Evolutionary conservation across 2,888 invertebrate genomes (phyloP).

Genomic region (Allolobophora icterica): DNA sequence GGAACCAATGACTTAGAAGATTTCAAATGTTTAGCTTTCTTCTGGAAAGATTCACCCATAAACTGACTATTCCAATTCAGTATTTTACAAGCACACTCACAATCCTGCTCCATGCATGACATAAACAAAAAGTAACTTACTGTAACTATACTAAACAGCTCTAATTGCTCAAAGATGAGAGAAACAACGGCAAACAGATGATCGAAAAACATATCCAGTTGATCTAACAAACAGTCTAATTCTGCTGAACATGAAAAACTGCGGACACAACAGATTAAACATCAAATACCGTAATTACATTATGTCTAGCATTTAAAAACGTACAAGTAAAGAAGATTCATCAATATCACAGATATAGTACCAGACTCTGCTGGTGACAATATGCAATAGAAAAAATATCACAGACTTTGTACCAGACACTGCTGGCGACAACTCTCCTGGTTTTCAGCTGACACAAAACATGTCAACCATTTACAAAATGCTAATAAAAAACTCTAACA

Average conservation of each 20-base stretch:
- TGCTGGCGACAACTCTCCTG: slow-evolving; percentile 39
- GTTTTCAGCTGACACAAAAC: neutral
- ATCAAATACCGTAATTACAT: neutral
- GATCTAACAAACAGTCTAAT: neutral
- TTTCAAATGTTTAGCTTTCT: neutral
- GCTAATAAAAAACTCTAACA: neutral
- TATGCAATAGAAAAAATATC: slow-evolving; percentile 33
- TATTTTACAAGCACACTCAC: neutral
- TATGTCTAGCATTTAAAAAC: slow-evolving; percentile 14
- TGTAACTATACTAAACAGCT: neutral
- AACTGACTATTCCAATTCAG: neutral
- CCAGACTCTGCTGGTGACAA: slow-evolving; percentile 38
- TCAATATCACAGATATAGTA: slow-evolving; percentile 33
- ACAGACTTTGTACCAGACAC: slow-evolving; percentile 41
- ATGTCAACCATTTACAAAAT: neutral
- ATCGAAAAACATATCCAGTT: neutral
- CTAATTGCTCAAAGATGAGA: neutral
- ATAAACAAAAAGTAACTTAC: neutral
- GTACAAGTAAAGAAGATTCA: neutral
- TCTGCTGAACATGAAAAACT: neutral
- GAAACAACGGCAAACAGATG: neutral
- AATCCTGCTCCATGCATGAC: neutral
- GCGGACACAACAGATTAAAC: neutral
- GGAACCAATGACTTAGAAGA: no score
- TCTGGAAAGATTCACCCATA: neutral